Base-by-base conservation (phyloP, 92 coral and sea anemone species). In the Zoanthus gigantus region DNA sequence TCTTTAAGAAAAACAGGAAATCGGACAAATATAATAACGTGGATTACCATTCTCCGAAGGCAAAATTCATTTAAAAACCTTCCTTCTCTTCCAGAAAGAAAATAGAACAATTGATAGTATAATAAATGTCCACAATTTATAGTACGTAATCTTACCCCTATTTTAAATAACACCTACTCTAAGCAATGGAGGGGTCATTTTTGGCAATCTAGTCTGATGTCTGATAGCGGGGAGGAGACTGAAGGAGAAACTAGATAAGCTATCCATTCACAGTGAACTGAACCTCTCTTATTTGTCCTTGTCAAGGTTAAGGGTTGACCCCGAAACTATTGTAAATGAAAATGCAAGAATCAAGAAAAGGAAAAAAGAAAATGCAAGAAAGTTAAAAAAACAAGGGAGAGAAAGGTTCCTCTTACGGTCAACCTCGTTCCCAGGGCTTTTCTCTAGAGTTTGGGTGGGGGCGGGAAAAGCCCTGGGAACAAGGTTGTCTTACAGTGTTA, bases 151-250 rank as follows among this genome's bases (percentile, higher is more conserved):
- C 23, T 23, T 23, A 23, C 46, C 56, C 42, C 82, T 53, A 53
- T 53, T 77, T 77, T 77, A 52, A 52, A 46, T 50, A 77, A 50
- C 63, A 53, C 63, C 80, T 76, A 76, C 65, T 76, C 52, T 76
- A 76, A 44, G 78, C 28, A 73, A 30, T 9, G 13, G 23, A 46
- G 60, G 79, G 60, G 60, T n/a, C 79, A 46, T 74, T 74, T 69
- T 42, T 32, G 69, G 77, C 86, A 82, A 66, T 67, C 65, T 65
- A 82, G 77, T 69, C 76, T 69, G 74, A 50, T 82, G 76, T 82
- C 18, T 34, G 45, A 45, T 37, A 42, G 30, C 8, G 56, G 54
- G 31, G 14, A 53, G 77, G 18, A 42, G 77, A 7, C 53, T 34
- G 52, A 42, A 42, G 77, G 18, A 42, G 17, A 42, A 53, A 14